These are phyloP conservation scores for Cirrhinus mrigala DNA, from an alignment of 2,797 vertebrate genomes.

Conservation along the genomic window DNA sequence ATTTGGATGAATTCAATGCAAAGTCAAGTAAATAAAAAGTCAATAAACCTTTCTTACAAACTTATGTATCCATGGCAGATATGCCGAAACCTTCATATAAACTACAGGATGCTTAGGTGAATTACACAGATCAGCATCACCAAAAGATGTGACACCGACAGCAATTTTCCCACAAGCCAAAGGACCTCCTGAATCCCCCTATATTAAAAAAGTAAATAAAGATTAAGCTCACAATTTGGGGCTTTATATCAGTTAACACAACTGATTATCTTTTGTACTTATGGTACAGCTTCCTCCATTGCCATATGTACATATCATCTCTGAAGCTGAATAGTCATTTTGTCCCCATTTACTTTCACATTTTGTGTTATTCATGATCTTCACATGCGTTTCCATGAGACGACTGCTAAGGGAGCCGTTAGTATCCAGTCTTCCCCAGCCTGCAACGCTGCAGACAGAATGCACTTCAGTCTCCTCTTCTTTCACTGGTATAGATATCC, in stretches of 20 bases:
- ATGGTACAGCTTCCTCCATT: not conserved
- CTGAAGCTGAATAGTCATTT: not conserved
- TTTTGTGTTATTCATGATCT: not conserved
- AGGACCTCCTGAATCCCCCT: constrained; percentile 61
- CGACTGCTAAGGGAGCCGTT: accelerated
- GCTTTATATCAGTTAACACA: not conserved
- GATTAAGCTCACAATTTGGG: not conserved
- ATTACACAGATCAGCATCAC: not conserved
- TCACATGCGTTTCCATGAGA: constrained; percentile 55
- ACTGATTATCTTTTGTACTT: not conserved
- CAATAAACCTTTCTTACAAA: not conserved
- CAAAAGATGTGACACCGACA: constrained; percentile 51
- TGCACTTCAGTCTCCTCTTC: not conserved
- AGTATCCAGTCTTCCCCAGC: constrained; percentile 49
- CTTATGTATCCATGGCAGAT: not conserved
- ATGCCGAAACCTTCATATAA: constrained; percentile 13
- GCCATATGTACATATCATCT: constrained; percentile 1
- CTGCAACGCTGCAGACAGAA: constrained; percentile 49
- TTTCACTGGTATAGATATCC: constrained; percentile 27
- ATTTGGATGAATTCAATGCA: not conserved
- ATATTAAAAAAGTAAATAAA: not conserved
- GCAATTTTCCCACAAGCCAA: constrained; percentile 53
- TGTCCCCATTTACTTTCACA: not conserved
- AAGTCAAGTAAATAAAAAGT: not conserved
- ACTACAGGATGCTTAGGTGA: constrained; percentile 27